Evolutionary conservation across 2,113 vertebrate genomes (phyloP).

Genomic region (Psilopsiagon aymara): DNA sequence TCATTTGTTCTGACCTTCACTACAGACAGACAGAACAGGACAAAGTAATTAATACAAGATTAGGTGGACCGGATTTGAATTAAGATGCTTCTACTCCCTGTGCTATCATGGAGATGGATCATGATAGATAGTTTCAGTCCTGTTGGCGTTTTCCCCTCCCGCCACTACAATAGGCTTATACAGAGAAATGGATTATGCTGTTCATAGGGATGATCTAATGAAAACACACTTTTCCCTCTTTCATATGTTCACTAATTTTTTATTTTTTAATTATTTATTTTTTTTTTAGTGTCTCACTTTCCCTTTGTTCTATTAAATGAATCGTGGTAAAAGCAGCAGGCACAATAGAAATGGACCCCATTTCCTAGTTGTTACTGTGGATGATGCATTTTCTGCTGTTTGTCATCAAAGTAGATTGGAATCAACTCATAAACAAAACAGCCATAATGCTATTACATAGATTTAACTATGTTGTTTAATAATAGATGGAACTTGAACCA

Average conservation of each 20-base stretch:
- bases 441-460: background rate
- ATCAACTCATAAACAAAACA: background rate
- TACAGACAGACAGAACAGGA: background rate
- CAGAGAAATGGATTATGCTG: background rate
- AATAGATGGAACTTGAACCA: slow-evolving; percentile 6
- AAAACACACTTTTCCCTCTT: background rate
- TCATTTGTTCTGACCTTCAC: background rate
- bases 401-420: background rate
- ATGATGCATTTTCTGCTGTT: background rate
- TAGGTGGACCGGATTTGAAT: background rate
- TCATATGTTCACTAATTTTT: background rate
- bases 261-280: background rate
- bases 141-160: background rate
- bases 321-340: background rate
- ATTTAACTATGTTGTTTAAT: background rate
- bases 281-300: background rate
- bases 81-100: background rate
- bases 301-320: background rate
- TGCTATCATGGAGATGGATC: background rate
- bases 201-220: background rate
- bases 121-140: background rate
- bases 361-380: background rate
- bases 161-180: background rate
- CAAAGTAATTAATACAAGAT: background rate
- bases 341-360: background rate